Base-by-base conservation (phyloP, 1,140 invertebrate species). In the Oryzaephilus surinamensis region DNA sequence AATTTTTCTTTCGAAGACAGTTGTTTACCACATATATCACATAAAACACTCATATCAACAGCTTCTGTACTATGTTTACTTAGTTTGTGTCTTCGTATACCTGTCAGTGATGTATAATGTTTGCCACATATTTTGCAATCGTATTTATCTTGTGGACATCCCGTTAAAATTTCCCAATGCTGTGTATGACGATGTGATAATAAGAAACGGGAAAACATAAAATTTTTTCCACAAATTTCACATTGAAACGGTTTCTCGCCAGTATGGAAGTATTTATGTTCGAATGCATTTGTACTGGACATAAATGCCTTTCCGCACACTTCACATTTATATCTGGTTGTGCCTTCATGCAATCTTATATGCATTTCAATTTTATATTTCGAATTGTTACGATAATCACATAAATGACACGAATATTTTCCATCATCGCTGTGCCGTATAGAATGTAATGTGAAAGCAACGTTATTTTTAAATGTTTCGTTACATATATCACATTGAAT, bases 1-100 rank as follows among this genome's bases (percentile, higher is more conserved):
- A 81, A 61, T 37, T 78, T 74, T 26, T 76, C 73, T 1, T 71
- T 67, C 12, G 69, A 73, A 23, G 73, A 73, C 26, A 92, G 73
- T 39, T 77, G 74, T 63, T 91, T 88, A 11, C 75, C 76, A 58
- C 86, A 87, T 15, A 81, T 72, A 44, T 75, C 71, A 58, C 77
- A 79, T 7, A 65, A n/a, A n/a, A n/a, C n/a, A n/a, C n/a, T n/a
- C n/a, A n/a, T n/a, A n/a, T n/a, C n/a, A n/a, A n/a, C n/a, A n/a
- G n/a, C n/a, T n/a, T n/a, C n/a, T n/a, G n/a, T n/a, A n/a, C n/a
- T n/a, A n/a, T n/a, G n/a, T n/a, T n/a, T n/a, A n/a, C n/a, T n/a
- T n/a, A n/a, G n/a, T n/a, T n/a, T n/a, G n/a, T n/a, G n/a, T n/a
- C n/a, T n/a, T n/a, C n/a, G n/a, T n/a, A n/a, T n/a, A n/a, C n/a